Conservation (phyloP, 1,140 invertebrate species). For the Oppia nitens region DNA sequence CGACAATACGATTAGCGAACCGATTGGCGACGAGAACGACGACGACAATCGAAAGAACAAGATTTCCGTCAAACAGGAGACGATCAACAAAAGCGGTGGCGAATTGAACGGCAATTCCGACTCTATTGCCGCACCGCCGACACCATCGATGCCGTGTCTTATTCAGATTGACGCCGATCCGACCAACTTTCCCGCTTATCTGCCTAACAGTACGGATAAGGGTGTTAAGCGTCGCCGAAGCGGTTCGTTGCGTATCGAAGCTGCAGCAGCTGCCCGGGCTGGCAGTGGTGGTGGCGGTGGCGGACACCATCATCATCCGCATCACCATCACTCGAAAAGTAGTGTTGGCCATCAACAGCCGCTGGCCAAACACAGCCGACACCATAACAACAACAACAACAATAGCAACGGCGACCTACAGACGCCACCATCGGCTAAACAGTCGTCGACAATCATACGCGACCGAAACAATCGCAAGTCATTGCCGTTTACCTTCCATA, state of each 20-base stretch:
- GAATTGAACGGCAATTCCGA: not conserved
- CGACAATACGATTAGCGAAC: not conserved
- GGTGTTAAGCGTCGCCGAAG: not conserved
- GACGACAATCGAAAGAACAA: slow-evolving; percentile 12
- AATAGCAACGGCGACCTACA: not conserved
- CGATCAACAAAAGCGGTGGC: not conserved
- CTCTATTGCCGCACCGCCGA: not conserved
- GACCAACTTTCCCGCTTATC: slow-evolving; percentile 11
- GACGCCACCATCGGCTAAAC: not conserved
- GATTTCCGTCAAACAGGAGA: slow-evolving; percentile 1
- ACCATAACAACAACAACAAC: not conserved
- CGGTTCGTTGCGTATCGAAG: not conserved
- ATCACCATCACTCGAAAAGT: not conserved
- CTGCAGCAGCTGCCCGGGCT: not conserved
- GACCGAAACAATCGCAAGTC: not conserved
- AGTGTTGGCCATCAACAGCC: not conserved
- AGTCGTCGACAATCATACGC: not conserved
- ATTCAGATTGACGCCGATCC: slow-evolving; percentile 16
- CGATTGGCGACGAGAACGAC: not conserved
- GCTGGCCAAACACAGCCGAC: not conserved
- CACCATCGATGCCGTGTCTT: slow-evolving; percentile 10
- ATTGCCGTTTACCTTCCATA: too few relatives aligned
- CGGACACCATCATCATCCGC: not conserved
- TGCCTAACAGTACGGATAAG: slow-evolving; percentile 3
- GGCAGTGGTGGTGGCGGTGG: not conserved